Conservation (phyloP, 2,797 vertebrate genomes). For the Astyanax mexicanus region DNA sequence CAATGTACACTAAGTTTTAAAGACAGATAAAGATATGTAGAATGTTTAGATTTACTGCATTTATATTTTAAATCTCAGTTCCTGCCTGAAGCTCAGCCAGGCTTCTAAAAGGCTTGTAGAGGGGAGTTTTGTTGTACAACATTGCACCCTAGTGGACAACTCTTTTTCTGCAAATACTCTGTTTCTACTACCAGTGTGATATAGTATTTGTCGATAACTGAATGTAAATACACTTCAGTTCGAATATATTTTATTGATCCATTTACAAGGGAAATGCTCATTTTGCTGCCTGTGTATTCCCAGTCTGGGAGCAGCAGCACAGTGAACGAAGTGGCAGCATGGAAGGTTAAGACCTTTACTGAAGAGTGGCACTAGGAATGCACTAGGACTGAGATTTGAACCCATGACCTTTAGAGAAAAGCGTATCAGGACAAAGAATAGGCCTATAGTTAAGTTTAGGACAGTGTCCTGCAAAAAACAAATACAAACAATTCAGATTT, state of each 20-base stretch:
- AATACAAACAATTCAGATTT: constrained; percentile 4
- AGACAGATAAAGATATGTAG: constrained; percentile 6
- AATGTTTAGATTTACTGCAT: constrained; percentile 3
- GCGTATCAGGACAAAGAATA: background rate
- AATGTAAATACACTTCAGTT: background rate
- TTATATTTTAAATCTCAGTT: constrained; percentile 19
- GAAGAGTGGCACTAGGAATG: too few relatives aligned
- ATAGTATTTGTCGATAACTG: background rate
- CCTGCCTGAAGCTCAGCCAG: constrained; percentile 8
- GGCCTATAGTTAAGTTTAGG: background rate
- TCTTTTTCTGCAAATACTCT: background rate
- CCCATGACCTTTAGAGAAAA: too few relatives aligned
- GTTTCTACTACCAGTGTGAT: background rate
- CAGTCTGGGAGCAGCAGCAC: too few relatives aligned
- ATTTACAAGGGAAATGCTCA: background rate
- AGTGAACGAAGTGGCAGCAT: too few relatives aligned
- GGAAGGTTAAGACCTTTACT: too few relatives aligned
- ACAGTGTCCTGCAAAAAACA: background rate
- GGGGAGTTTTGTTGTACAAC: constrained; percentile 58
- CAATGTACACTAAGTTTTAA: too few relatives aligned
- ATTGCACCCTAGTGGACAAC: constrained; percentile 57
- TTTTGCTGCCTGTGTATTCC: too few relatives aligned
- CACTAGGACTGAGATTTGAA: too few relatives aligned
- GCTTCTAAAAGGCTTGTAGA: background rate
- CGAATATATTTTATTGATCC: background rate